Evolutionary conservation across 2,888 invertebrate species (phyloP), one percentile per base, ranked within the genome.

Genomic region (Vesta saturnalis): DNA sequence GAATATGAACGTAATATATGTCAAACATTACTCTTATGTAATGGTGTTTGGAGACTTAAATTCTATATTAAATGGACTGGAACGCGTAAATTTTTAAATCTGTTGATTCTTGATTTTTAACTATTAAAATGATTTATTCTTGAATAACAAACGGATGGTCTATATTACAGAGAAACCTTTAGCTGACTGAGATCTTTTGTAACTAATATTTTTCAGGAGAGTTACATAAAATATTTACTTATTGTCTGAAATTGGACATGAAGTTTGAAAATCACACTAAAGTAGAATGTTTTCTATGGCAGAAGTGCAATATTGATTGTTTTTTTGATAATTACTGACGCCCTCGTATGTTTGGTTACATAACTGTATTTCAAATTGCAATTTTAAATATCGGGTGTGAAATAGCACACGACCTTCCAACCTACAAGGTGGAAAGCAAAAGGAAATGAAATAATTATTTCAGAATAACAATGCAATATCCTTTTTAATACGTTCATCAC

Each of bases 21-120:
- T 65, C 59, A 30, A 64, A 52, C 64, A 64, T 64, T 64, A 64
- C 49, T 64, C 65, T 55, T 60, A 39, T 23, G 60, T 16, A 59
- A 54, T 54, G 58, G 39, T 55, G 54, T 39, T 60, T 19, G 18
- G 22, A 15, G 43, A 58, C 58, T 64, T 58, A 64, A 64, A 64
- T 64, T 58, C 52, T 39, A 43, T 8, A 59, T 49, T 64, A 64
- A 54, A 64, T 64, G 21, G 39, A 64, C 35, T 30, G 43, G 35
- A 52, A 61, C 14, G 12, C 49, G 22, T 55, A 35, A 46, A 57
- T 63, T 63, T 18, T 57, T 19, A 49, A 57, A 18, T 23, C 15
- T 16, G 18, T 14, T 47, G 21, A 49, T 56, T 46, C 14, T 57
- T 23, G 63, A 35, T 39, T 54, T 61, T 54, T 39, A 35, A 52